Conservation (phyloP, 2,888 invertebrate species). For the Hypolimnas misippus region DNA sequence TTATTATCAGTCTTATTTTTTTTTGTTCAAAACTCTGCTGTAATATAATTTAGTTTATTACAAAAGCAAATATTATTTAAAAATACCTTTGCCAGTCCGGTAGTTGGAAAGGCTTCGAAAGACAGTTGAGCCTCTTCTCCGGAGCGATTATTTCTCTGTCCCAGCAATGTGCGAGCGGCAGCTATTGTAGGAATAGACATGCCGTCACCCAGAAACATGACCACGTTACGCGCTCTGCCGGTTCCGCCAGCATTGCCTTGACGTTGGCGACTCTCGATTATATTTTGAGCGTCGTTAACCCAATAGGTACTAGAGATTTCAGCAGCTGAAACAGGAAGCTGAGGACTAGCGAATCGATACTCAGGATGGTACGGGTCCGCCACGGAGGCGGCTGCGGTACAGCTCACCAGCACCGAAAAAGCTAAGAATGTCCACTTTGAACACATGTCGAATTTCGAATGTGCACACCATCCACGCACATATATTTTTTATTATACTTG, state of each 20-base stretch:
- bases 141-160: slow-evolving; percentile 78
- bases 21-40: too few species aligned
- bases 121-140: slow-evolving; percentile 85
- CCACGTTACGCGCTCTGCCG: slow-evolving; percentile 79
- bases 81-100: slow-evolving; percentile 86
- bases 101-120: slow-evolving; percentile 86
- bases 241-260: slow-evolving; percentile 49
- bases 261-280: slow-evolving; percentile 62
- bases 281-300: slow-evolving; percentile 70
- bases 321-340: not conserved
- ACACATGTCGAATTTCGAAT: not conserved
- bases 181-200: slow-evolving; percentile 89
- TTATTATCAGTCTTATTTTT: too few species aligned
- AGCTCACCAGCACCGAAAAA: slow-evolving; percentile 11
- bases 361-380: slow-evolving; percentile 27
- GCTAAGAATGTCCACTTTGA: slow-evolving; percentile 10
- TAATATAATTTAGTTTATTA: not conserved
- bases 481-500: slow-evolving; percentile 12
- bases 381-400: not conserved
- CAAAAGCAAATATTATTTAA: not conserved
- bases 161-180: slow-evolving; percentile 86
- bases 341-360: not conserved
- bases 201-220: slow-evolving; percentile 90
- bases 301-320: slow-evolving; percentile 67
- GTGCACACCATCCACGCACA: not conserved